phyloP scores from a whole-genome alignment of 2,113 vertebrate genomes.

The Heptranchias perlo region DNA sequence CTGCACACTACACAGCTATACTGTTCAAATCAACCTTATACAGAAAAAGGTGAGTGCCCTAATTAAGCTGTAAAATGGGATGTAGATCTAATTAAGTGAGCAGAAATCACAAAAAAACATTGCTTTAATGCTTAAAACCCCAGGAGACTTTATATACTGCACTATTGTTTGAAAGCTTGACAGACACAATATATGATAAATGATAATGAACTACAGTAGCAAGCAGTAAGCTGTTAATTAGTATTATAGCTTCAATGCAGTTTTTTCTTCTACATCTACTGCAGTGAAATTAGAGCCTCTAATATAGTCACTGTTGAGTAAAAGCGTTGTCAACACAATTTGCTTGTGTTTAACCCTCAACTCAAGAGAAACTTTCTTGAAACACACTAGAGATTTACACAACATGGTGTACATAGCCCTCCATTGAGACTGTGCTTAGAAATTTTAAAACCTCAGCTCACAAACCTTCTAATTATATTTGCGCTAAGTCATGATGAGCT shows the following conservation, averaged over 20 bases:
- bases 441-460: background rate
- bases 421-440: background rate
- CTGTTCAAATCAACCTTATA: slow-evolving; percentile 23
- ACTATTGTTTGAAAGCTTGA: slow-evolving; percentile 37
- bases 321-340: background rate
- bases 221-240: slow-evolving; percentile 37
- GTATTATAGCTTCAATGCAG: slow-evolving; percentile 21
- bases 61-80: slow-evolving; percentile 33
- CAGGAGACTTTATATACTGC: slow-evolving; percentile 31
- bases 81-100: slow-evolving; percentile 37
- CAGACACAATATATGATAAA: slow-evolving; percentile 38
- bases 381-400: background rate
- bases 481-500: background rate
- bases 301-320: slow-evolving; percentile 17
- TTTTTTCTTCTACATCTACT: slow-evolving; percentile 13
- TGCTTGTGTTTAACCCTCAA: slow-evolving; percentile 14
- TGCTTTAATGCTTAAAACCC: slow-evolving; percentile 26
- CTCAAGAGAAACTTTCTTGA: background rate
- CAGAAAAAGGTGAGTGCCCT: slow-evolving; percentile 32
- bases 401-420: background rate
- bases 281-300: background rate
- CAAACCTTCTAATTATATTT: background rate
- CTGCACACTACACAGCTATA: background rate
- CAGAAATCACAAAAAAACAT: slow-evolving; percentile 28
- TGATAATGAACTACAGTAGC: slow-evolving; percentile 36